Evolutionary conservation across 2,113 vertebrate species (phyloP).

Genomic region (Microtus richardsoni): DNA sequence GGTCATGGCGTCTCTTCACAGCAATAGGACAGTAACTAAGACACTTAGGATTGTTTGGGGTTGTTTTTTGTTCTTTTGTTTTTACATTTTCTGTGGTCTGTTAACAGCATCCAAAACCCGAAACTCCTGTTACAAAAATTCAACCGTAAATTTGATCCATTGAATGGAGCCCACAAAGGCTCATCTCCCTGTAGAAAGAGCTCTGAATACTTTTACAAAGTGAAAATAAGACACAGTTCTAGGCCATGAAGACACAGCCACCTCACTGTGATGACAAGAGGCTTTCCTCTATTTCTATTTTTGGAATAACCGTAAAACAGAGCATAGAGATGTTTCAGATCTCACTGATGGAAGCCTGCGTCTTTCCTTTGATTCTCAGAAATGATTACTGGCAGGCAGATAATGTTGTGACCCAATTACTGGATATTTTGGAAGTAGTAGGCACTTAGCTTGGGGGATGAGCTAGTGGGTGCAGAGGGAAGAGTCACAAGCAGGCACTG

Average conservation of each 20-base stretch:
- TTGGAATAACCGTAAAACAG: background rate
- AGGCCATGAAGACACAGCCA: background rate
- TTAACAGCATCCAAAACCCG: background rate
- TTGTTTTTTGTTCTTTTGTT: background rate
- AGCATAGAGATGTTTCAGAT: slow-evolving; percentile 40
- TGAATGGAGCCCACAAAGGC: background rate
- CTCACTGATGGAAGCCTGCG: background rate
- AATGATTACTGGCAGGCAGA: slow-evolving; percentile 68
- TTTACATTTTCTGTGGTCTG: slow-evolving; percentile 17
- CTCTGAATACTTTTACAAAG: background rate
- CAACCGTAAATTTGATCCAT: slow-evolving; percentile 1
- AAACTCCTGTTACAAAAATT: slow-evolving; percentile 4
- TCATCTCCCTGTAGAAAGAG: background rate
- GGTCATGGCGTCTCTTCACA: background rate
- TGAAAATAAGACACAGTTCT: background rate
- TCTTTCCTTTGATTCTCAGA: slow-evolving; percentile 65
- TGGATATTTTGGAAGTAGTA: slow-evolving; percentile 62
- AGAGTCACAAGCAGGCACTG: slow-evolving; percentile 14
- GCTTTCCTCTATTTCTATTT: slow-evolving; percentile 23
- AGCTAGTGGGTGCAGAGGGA: slow-evolving; percentile 38
- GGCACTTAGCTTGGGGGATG: slow-evolving; percentile 42
- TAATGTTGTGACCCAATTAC: slow-evolving; percentile 62
- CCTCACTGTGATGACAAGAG: background rate
- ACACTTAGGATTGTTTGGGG: background rate
- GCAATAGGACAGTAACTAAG: background rate